These are phyloP conservation scores for Oligia strigilis DNA, from an alignment of 2,888 invertebrate genomes.

Conservation along the genomic window DNA sequence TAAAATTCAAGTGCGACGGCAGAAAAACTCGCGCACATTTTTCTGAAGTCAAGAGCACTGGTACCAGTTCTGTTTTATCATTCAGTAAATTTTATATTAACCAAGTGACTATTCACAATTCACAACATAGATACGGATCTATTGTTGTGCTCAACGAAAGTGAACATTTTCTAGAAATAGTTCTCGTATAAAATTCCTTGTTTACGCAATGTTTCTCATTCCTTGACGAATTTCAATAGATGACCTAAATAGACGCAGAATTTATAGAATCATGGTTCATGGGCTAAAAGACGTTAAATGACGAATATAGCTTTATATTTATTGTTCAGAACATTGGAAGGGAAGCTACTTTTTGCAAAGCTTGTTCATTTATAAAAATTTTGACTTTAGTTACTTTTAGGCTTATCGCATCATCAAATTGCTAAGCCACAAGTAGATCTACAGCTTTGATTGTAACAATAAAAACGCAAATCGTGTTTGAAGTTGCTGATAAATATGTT, in stretches of 20 bases:
- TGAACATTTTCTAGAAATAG: slow-evolving; percentile 58
- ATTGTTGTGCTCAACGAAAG: slow-evolving; percentile 60
- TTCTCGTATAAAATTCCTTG: slow-evolving; percentile 54
- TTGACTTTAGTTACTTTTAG: neutral
- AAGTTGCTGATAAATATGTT: slow-evolving; percentile 54
- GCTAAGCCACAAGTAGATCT: slow-evolving; percentile 8
- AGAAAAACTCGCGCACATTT: slow-evolving; percentile 80
- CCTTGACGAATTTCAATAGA: slow-evolving; percentile 53
- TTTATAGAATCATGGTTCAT: slow-evolving; percentile 42
- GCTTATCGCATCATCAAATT: slow-evolving; percentile 3
- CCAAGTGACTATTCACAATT: slow-evolving; percentile 59
- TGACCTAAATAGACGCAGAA: slow-evolving; percentile 55
- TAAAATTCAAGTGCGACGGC: slow-evolving; percentile 78
- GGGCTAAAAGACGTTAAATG: slow-evolving; percentile 1
- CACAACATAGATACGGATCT: slow-evolving; percentile 53
- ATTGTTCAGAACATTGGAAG: neutral
- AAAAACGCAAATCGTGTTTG: slow-evolving; percentile 57
- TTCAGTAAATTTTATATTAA: slow-evolving; percentile 76
- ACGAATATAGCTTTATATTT: slow-evolving; percentile 26
- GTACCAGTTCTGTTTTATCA: slow-evolving; percentile 74
- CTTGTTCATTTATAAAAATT: neutral
- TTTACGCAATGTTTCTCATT: slow-evolving; percentile 61
- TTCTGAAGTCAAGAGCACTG: slow-evolving; percentile 74
- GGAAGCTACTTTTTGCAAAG: neutral
- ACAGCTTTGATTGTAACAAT: slow-evolving; percentile 34